Evolutionary conservation across 2,113 vertebrate species (phyloP).

Genomic region (Rhagologus leucostigma): DNA sequence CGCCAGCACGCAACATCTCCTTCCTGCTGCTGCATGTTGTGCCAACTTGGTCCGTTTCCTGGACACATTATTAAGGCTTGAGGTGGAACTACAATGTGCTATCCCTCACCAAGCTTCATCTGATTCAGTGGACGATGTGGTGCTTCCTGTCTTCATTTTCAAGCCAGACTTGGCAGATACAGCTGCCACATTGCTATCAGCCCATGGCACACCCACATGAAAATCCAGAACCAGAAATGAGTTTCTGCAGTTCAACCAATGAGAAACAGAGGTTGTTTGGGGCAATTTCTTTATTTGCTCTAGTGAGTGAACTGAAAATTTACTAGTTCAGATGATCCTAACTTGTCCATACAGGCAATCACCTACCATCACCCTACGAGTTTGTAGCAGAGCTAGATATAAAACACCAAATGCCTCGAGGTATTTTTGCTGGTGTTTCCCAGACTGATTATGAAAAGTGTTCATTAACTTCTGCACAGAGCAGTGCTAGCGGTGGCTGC

Average conservation of each 20-base stretch:
- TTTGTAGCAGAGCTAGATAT: not conserved
- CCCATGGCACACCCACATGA: not conserved
- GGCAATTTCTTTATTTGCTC: not conserved
- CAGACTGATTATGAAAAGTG: not conserved
- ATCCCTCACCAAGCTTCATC: not conserved
- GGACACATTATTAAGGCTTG: not conserved
- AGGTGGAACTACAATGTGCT: not conserved
- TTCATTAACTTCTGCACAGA: not conserved
- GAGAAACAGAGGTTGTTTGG: not conserved
- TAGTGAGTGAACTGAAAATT: not conserved
- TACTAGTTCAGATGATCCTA: not conserved
- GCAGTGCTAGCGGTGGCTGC: not conserved
- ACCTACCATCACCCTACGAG: fast-evolving
- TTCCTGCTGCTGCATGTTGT: not conserved
- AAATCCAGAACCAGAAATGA: not conserved
- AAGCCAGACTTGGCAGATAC: not conserved
- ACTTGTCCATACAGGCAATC: not conserved
- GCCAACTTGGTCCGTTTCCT: not conserved
- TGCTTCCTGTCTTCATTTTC: not conserved
- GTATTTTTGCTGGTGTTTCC: not conserved
- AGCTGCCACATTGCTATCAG: not conserved
- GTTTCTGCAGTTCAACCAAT: not conserved
- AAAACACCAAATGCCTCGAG: not conserved
- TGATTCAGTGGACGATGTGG: not conserved
- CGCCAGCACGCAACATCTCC: fast-evolving